Percentiles rank a stretch among this genome's conserved stretches.
phyloP scores from a whole-genome alignment of 2,113 vertebrate species.

The Odobenus rosmarus region DNA sequence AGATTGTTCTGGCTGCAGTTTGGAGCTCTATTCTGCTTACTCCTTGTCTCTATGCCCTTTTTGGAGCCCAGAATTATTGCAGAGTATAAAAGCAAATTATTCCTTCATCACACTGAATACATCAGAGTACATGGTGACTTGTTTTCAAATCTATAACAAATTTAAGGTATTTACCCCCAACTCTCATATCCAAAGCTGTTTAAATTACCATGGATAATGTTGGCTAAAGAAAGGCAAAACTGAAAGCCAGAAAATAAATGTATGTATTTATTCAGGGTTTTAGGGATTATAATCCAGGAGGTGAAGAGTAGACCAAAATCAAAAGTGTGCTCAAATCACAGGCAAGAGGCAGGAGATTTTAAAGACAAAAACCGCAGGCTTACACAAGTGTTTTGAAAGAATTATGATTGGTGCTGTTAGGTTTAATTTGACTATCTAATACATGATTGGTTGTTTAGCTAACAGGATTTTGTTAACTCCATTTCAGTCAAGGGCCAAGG shows the following conservation, averaged over 20 bases:
- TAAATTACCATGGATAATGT: neutral
- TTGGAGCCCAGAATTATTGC: neutral
- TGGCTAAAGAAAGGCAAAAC: neutral
- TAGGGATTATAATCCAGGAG: neutral
- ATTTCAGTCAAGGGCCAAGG: neutral
- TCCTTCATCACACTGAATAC: neutral
- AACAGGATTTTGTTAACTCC: neutral
- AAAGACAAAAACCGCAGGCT: neutral
- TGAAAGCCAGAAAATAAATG: neutral
- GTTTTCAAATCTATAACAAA: slow-evolving; percentile 4
- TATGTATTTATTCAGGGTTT: neutral
- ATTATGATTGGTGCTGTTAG: neutral
- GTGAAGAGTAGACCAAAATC: neutral
- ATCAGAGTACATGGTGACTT: slow-evolving; percentile 18
- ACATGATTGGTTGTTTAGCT: neutral
- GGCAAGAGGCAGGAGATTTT: neutral
- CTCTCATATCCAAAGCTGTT: slow-evolving; percentile 46
- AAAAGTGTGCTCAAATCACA: neutral
- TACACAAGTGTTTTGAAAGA: neutral
- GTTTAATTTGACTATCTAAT: neutral
- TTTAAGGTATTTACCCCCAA: neutral
- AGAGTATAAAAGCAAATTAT: slow-evolving; percentile 36
- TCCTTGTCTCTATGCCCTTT: neutral
- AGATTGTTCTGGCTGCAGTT: neutral
- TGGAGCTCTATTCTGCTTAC: neutral